A percentile compares a stretch with the other conserved stretches of the same genome.
Evolutionary conservation across 1,140 invertebrate species (phyloP).

Genomic region (Drosophila sturtevanti): DNA sequence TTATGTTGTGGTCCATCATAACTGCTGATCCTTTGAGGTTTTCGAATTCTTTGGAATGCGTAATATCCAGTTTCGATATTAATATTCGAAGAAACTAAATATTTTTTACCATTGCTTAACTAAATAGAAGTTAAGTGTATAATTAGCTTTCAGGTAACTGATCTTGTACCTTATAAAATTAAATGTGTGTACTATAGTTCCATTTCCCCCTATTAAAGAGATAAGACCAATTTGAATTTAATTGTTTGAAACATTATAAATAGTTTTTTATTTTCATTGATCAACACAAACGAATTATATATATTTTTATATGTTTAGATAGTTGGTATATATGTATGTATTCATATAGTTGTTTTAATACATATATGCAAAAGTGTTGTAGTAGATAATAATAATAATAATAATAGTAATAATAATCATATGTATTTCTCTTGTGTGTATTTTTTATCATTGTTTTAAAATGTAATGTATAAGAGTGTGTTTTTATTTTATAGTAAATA

Average conservation of each 20-base stretch:
- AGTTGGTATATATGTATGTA: constrained; percentile 39
- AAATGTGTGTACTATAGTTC: no score
- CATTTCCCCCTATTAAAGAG: neutral
- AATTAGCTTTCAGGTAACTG: no score
- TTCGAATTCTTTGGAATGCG: no score
- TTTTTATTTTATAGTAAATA: constrained; percentile 14
- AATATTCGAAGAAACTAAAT: no score
- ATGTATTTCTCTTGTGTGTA: constrained; percentile 44
- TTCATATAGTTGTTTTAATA: constrained; percentile 18
- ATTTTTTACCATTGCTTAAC: no score
- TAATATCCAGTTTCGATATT: no score
- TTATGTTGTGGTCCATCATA: no score
- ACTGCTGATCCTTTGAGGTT: no score
- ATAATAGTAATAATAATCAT: constrained; percentile 51
- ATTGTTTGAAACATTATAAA: constrained; percentile 52
- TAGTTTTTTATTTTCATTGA: constrained; percentile 71
- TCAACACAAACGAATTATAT: constrained; percentile 68
- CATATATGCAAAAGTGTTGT: constrained; percentile 22
- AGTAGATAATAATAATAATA: constrained; percentile 23
- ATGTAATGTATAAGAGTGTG: neutral
- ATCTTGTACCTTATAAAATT: no score
- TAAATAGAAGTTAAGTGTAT: no score
- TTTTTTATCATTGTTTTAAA: constrained; percentile 15
- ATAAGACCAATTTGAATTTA: constrained; percentile 9
- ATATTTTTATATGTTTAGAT: constrained; percentile 27